A percentile compares a stretch with the other conserved stretches of the same genome.
Evolutionary conservation across 2,113 vertebrate genomes (phyloP).

Genomic region (Hirundichthys speculiger): DNA sequence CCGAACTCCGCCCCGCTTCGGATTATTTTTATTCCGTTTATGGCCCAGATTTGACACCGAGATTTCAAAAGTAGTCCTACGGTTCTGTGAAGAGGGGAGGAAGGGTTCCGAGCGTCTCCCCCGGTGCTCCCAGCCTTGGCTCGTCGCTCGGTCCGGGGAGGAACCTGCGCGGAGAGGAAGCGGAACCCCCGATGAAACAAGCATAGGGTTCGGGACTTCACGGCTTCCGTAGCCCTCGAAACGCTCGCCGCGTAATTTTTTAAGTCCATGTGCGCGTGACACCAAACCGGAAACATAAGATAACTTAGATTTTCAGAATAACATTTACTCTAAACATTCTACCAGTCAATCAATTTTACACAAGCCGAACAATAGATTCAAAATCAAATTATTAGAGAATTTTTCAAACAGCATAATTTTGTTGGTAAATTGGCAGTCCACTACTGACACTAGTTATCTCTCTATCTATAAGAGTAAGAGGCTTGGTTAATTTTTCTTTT

Average conservation of each 20-base stretch:
- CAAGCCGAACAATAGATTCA: too few species aligned
- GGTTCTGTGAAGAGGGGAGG: not conserved
- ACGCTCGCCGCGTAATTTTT: too few species aligned
- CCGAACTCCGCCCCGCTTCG: too few species aligned
- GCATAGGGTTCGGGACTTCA: not conserved
- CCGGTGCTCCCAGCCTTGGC: not conserved
- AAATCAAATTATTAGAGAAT: too few species aligned
- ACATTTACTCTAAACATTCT: too few species aligned
- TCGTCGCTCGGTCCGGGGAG: conserved; percentile 27
- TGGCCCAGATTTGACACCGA: conserved; percentile 31
- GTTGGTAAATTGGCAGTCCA: too few species aligned
- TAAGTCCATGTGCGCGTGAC: not conserved
- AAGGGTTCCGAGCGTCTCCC: too few species aligned
- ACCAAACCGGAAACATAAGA: not conserved
- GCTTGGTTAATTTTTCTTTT: too few species aligned
- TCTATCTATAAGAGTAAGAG: too few species aligned
- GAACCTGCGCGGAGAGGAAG: conserved; percentile 58
- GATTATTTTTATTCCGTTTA: conserved; percentile 2
- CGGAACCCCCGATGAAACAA: conserved; percentile 46
- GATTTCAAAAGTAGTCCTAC: conserved; percentile 3
- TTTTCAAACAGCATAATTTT: too few species aligned
- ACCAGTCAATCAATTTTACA: too few species aligned
- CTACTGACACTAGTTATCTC: too few species aligned
- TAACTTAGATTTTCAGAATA: conserved; percentile 18
- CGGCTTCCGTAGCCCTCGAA: conserved; percentile 53